These are phyloP conservation scores for Craniophora ligustri DNA, from an alignment of 2,888 invertebrate species.

Conservation along the genomic window DNA sequence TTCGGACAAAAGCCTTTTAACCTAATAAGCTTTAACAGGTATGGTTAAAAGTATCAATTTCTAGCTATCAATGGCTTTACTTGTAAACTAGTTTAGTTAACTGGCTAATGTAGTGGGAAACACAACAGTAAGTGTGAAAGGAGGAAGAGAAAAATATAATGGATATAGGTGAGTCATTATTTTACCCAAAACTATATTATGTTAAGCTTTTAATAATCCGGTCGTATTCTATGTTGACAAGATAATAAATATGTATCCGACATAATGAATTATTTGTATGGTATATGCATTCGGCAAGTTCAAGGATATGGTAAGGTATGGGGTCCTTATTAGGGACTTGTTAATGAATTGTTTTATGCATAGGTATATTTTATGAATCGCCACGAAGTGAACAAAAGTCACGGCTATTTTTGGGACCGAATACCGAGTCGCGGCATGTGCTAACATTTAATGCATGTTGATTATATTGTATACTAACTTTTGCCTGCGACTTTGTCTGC, in stretches of 20 bases:
- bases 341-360: too few relatives aligned
- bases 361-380: too few relatives aligned
- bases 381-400: too few relatives aligned
- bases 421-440: too few relatives aligned
- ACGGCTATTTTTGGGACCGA: too few relatives aligned
- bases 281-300: conserved; percentile 19
- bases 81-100: conserved; percentile 16
- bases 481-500: too few relatives aligned
- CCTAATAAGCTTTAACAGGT: conserved; percentile 57
- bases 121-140: background rate
- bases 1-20: conserved; percentile 62
- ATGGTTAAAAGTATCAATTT: conserved; percentile 43
- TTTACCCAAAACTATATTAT: background rate
- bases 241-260: conserved; percentile 20
- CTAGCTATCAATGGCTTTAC: conserved; percentile 38
- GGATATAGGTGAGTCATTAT: conserved; percentile 21
- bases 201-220: conserved; percentile 1
- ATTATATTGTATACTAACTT: too few relatives aligned
- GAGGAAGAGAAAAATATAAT: background rate
- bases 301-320: conserved; percentile 5
- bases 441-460: too few relatives aligned
- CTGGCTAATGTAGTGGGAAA: conserved; percentile 3
- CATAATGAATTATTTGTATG: conserved; percentile 29
- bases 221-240: conserved; percentile 15
- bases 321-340: too few relatives aligned